These are phyloP conservation scores for Cherax quadricarinatus DNA, from an alignment of 1,140 invertebrate species.

Conservation along the genomic window DNA sequence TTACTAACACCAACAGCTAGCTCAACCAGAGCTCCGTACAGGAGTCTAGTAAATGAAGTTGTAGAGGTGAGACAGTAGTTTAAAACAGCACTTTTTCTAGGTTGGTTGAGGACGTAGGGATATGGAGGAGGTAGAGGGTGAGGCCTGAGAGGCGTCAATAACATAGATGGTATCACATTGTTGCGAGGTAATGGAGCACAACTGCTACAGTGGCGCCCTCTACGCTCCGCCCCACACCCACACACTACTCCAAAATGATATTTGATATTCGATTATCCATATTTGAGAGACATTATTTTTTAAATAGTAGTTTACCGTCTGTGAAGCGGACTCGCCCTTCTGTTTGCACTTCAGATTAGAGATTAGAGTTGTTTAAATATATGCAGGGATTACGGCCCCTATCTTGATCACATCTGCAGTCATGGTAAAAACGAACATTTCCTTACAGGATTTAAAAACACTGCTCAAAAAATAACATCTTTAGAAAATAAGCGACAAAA, in stretches of 20 bases:
- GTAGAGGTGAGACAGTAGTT: background rate
- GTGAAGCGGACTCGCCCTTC: background rate
- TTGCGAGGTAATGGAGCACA: slow-evolving; percentile 35
- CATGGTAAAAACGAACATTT: background rate
- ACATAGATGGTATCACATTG: slow-evolving; percentile 55
- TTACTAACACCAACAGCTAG: background rate
- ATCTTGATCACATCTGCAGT: background rate
- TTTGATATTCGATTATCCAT: slow-evolving; percentile 2
- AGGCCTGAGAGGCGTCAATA: slow-evolving; percentile 11
- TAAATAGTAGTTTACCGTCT: background rate
- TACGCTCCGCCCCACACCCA: slow-evolving; percentile 1
- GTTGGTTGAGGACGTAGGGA: background rate
- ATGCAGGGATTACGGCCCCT: background rate
- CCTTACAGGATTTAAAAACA: no score
- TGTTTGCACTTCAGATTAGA: background rate
- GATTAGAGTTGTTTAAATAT: background rate
- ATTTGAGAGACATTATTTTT: background rate
- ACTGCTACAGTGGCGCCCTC: slow-evolving; percentile 26
- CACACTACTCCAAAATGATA: background rate
- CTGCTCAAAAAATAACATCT: no score
- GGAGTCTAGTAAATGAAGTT: no score
- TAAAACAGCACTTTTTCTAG: background rate
- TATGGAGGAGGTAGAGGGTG: no score
- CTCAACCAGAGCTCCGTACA: no score
- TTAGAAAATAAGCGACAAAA: no score